Evolutionary conservation across 1,140 invertebrate species (phyloP), one percentile per base, ranked within the genome.

Genomic region (Drosophila lacertosa): DNA sequence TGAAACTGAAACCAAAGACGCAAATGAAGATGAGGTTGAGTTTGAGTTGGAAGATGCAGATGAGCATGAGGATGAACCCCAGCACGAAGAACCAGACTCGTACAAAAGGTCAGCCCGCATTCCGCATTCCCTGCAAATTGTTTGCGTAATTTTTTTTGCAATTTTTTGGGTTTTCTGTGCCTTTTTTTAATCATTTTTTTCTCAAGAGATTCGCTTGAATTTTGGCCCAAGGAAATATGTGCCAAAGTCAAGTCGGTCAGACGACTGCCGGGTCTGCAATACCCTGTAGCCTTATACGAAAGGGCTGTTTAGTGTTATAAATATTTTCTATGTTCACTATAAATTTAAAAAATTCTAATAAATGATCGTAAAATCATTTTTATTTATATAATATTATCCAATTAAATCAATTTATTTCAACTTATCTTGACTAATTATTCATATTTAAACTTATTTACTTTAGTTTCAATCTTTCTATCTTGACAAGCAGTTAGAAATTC

Each of bases 91-190:
- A 40, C n/a, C 11, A 26, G 20, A 15, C n/a, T 24, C 13, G 18
- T 29, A 37, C 45, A 6, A 50, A 57, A 70, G 67, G 62, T 70
- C 58, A 67, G 35, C 10, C 29, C 45, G 20, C 42, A 70, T 70
- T 65, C 59, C 66, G 10, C 37, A 50, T 40, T 42, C n/a, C 29
- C 42, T 47, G 32, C 42, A 10, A 53, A 53, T 24, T 13, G 3
- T 55, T 70, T 70, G 53, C 62, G 51, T 45, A 70, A 70, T 55
- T 37, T 32, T 44, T 22, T 20, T 9, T 13, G 10, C n/a, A n/a
- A n/a, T 29, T 22, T 9, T 26, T 26, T 24, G 4, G 4, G 1
- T 3, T 24, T 1, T 6, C 5, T 0, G 5, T 1, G 9, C 33
- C 39, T 33, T 39, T 40, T 55, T 15, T n/a, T n/a, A n/a, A n/a